These are phyloP conservation scores for Glaucopsyche alexis DNA, from an alignment of 2,888 invertebrate species.

Conservation along the genomic window DNA sequence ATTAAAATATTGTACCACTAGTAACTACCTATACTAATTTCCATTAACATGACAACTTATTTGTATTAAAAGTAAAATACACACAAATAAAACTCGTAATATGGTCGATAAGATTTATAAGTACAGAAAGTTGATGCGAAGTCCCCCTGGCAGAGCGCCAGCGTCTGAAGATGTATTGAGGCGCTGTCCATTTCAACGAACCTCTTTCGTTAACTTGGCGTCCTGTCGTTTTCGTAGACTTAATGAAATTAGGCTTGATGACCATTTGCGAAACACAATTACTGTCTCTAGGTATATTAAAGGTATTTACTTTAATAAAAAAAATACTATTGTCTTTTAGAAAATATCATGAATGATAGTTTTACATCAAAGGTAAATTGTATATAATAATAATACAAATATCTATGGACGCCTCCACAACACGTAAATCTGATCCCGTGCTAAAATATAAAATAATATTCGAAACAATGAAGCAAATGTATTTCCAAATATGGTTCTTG, in stretches of 20 bases:
- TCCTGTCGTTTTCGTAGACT: constrained; percentile 5
- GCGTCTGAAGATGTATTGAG: constrained; percentile 17
- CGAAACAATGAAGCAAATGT: background rate
- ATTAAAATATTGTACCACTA: no score
- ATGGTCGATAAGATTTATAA: constrained; percentile 10
- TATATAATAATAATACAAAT: no score
- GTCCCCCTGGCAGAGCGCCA: constrained; percentile 5
- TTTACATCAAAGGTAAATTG: no score
- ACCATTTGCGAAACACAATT: background rate
- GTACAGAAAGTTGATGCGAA: constrained; percentile 12
- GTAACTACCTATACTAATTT: no score
- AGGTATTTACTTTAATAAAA: no score
- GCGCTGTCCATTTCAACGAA: constrained; percentile 11
- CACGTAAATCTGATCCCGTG: no score
- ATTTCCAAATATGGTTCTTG: background rate
- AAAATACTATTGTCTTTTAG: no score
- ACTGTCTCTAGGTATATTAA: no score
- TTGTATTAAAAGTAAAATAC: no score
- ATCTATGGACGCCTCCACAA: no score
- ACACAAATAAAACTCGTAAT: background rate
- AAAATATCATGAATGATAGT: no score
- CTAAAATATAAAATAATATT: background rate
- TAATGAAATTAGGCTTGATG: constrained; percentile 13
- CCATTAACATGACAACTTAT: no score
- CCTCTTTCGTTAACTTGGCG: constrained; percentile 4